phyloP scores from a whole-genome alignment of 2,888 invertebrate genomes.

The Diadromus collaris region DNA sequence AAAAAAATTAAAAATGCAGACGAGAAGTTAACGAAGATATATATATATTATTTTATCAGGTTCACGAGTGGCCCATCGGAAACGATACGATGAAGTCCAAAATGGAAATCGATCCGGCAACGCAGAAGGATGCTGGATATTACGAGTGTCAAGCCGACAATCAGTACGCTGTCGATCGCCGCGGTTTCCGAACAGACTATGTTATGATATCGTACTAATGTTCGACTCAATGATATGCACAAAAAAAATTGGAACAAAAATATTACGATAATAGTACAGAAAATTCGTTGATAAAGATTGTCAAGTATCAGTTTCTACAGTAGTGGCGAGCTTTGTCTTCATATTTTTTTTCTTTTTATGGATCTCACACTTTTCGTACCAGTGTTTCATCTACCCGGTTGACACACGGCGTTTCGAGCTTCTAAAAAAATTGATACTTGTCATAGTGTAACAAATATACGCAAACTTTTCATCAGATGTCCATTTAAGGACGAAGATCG shows the following conservation, averaged over 20 bases:
- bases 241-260: conserved; percentile 6
- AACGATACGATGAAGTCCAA: conserved; percentile 86
- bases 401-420: neutral
- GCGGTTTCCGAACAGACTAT: conserved; percentile 86
- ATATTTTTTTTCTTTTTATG: neutral
- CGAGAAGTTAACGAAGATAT: neutral
- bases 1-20: neutral
- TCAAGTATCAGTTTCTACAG: neutral
- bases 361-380: neutral
- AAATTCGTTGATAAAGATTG: neutral
- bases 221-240: neutral
- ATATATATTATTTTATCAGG: conserved; percentile 73
- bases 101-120: conserved; percentile 88
- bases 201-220: conserved; percentile 81
- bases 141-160: conserved; percentile 89
- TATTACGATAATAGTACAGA: neutral
- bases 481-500: too few relatives aligned
- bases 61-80: conserved; percentile 86
- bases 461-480: neutral
- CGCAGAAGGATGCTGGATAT: conserved; percentile 87
- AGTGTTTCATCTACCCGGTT: neutral
- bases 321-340: conserved; percentile 7
- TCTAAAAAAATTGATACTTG: neutral
- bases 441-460: neutral
- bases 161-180: conserved; percentile 85